phyloP scores from a whole-genome alignment of 2,888 invertebrate genomes.

The Lasioglossum malachurum region DNA sequence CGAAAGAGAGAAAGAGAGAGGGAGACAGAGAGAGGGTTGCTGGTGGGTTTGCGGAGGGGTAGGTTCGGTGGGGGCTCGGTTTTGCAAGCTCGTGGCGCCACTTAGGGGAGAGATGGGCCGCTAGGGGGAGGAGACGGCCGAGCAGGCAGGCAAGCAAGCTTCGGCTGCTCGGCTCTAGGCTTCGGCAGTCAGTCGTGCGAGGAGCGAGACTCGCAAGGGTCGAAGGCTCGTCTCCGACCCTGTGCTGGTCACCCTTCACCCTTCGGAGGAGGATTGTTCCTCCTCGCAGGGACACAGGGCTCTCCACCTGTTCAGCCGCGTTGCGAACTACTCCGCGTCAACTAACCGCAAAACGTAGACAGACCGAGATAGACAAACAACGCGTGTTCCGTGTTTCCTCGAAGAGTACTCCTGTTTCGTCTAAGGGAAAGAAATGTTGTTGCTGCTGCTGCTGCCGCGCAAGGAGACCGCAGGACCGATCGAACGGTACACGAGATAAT shows the following conservation, averaged over 20 bases:
- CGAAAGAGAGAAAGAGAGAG: background rate
- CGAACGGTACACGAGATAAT: constrained; percentile 60
- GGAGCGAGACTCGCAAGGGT: constrained; percentile 71
- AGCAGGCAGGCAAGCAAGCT: constrained; percentile 52
- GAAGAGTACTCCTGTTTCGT: background rate
- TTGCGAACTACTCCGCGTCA: constrained; percentile 13
- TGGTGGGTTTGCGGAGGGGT: background rate
- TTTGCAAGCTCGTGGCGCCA: constrained; percentile 71
- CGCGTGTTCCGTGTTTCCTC: constrained; percentile 10
- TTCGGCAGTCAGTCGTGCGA: constrained; percentile 73
- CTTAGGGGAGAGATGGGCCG: constrained; percentile 51
- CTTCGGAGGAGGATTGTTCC: constrained; percentile 21
- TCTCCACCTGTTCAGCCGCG: constrained; percentile 49
- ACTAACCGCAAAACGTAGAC: background rate
- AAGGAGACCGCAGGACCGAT: constrained; percentile 34
- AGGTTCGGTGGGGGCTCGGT: constrained; percentile 31
- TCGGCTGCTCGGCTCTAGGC: constrained; percentile 72
- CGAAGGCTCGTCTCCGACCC: constrained; percentile 50
- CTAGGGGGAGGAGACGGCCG: constrained; percentile 20
- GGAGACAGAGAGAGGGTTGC: background rate
- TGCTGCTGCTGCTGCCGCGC: constrained; percentile 31
- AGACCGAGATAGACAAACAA: background rate
- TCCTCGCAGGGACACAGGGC: constrained; percentile 22
- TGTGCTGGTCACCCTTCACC: constrained; percentile 33
- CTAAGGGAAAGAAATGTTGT: background rate